Evolutionary conservation across 2,797 vertebrate genomes (phyloP), one percentile per base, ranked within the genome.

Genomic region (Lateolabrax maculatus): DNA sequence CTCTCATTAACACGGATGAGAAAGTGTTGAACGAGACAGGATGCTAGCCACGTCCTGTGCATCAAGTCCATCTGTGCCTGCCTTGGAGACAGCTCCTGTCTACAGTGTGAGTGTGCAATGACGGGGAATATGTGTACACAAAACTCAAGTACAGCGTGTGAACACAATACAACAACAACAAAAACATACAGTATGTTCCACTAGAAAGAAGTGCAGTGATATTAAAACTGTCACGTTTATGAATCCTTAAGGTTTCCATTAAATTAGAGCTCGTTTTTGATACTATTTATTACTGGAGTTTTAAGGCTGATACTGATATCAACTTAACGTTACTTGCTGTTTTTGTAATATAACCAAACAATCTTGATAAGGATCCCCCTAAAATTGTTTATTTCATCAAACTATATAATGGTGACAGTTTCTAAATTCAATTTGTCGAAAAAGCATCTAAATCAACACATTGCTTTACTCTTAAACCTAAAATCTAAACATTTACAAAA

Each of bases 11-110:
- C 86, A 4, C 61, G 64, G 81, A 90, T 60, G 88, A 71, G 75
- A 77, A 85, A 57, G 90, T 91, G 92, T 89, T 36, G 81, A 78
- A 86, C 63, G 73, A 89, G 86, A 88, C 86, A 65, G 92, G 86
- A 94, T 80, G 81, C 73, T 69, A 46, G 75, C 64, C 76, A 75
- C 90, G 58, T 92, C 86, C 86, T 90, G 89, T 85, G 71, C 2
- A 68, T 39, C 3, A 1, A 44, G 71, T 73, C 88, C 87, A 86
- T 90, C 86, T 87, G 90, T 36, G 83, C 13, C 11, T 5, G 61
- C 77, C 48, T 71, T 4, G 9, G 74, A 69, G 25, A 58, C 70
- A 5, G 62, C 56, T 60, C 46, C 53, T 5, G 46, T 71, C 43
- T 25, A 6, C 34, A 12, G 31, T 4, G 34, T 15, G 75, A 71